Evolutionary conservation across 2,888 invertebrate species (phyloP), one percentile per base, ranked within the genome.

Genomic region (Dinocampus coccinellae): DNA sequence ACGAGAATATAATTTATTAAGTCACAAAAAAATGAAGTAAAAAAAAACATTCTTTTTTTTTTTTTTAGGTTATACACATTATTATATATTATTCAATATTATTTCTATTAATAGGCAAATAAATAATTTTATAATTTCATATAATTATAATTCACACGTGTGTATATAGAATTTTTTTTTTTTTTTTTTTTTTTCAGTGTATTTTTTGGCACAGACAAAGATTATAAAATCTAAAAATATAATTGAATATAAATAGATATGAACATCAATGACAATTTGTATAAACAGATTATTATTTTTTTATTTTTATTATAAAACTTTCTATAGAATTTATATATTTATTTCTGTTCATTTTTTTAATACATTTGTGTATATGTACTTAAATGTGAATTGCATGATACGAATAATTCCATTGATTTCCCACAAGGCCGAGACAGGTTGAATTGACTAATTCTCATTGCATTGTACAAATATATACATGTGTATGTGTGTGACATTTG

Each of bases 321-420:
- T n/a, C n/a, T n/a, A n/a, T n/a, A n/a, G n/a, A n/a, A n/a, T n/a
- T n/a, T n/a, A n/a, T n/a, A n/a, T n/a, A n/a, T n/a, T n/a, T n/a
- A n/a, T n/a, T n/a, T n/a, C n/a, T n/a, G n/a, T n/a, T n/a, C 29
- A 29, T 29, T 29, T 29, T 1, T 3, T 36, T 9, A 1, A 4
- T 3, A 47, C 16, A 7, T 16, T n/a, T 20, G 7, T 47, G 16
- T n/a, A 47, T 39, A 39, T 47, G 6, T n/a, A n/a, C n/a, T 47
- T 1, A 47, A 47, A 9, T 16, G 20, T 11, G 58, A 58, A 58
- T 29, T 33, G n/a, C 58, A 20, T 29, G 58, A 58, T 58, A 16
- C 33, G 16, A 33, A 58, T 57, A 7, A 57, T 20, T 58, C 34
- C 58, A 58, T 58, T 58, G 58, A 58, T 58, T 58, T 58, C 34